A percentile compares a stretch with the other conserved stretches of the same genome.
These are phyloP conservation scores for Dorcus parallelipipedus DNA, from an alignment of 2,888 invertebrate species.

Conservation along the genomic window DNA sequence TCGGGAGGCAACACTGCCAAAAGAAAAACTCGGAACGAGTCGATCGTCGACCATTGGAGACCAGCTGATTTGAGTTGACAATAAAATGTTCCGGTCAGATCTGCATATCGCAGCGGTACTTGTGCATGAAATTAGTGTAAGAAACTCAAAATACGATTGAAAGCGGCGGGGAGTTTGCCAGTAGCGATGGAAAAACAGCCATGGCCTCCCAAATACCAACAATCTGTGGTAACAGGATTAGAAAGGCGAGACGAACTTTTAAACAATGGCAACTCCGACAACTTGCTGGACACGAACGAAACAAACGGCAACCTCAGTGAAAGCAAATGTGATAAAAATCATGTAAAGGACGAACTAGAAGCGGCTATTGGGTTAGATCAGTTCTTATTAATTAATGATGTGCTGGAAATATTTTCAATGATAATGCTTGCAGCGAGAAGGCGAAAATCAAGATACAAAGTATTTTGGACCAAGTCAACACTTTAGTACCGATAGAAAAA, in stretches of 20 bases:
- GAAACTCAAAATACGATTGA: constrained; percentile 30
- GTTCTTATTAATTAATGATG: constrained; percentile 8
- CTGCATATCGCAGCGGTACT: constrained; percentile 29
- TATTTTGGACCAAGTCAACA: constrained; percentile 66
- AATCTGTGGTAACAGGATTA: constrained; percentile 39
- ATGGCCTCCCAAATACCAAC: constrained; percentile 42
- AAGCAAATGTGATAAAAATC: constrained; percentile 28
- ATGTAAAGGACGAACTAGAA: constrained; percentile 32
- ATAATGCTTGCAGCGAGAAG: constrained; percentile 57
- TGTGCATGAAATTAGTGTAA: constrained; percentile 35
- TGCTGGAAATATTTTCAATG: constrained; percentile 19
- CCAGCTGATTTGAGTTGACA: constrained; percentile 50
- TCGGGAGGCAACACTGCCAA: constrained; percentile 22
- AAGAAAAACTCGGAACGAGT: constrained; percentile 19
- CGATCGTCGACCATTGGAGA: constrained; percentile 43
- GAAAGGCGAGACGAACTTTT: constrained; percentile 40
- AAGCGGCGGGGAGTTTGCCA: constrained; percentile 23
- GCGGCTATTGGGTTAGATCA: constrained; percentile 43
- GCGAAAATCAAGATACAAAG: constrained; percentile 64
- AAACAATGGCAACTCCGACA: constrained; percentile 40
- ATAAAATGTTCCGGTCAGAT: constrained; percentile 44
- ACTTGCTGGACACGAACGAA: constrained; percentile 30
- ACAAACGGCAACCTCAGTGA: constrained; percentile 27
- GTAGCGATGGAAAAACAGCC: constrained; percentile 42
- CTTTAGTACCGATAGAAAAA: constrained; percentile 77